phyloP scores from a whole-genome alignment of 2,113 vertebrate species.

The Nothobranchius kuhntae region DNA sequence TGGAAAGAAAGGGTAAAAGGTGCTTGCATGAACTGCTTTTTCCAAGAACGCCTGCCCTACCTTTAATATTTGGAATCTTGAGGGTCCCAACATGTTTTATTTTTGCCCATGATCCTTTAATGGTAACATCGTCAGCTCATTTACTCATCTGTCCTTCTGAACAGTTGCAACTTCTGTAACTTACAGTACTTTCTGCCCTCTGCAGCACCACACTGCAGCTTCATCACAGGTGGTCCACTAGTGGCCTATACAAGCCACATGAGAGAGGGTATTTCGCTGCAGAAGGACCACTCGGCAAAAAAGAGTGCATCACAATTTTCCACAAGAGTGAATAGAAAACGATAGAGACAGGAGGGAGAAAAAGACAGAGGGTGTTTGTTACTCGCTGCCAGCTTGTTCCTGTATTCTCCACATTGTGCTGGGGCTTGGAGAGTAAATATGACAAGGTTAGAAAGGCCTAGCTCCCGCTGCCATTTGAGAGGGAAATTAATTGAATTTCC shows the following conservation, averaged over 20 bases:
- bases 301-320: constrained; percentile 38
- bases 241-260: constrained; percentile 8
- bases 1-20: too few species aligned
- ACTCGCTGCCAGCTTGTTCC: constrained; percentile 33
- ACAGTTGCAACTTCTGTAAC: not conserved
- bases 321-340: constrained; percentile 31
- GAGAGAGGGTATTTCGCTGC: constrained; percentile 13
- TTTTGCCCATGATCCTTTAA: not conserved
- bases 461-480: constrained; percentile 39
- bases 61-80: too few species aligned
- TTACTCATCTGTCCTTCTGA: not conserved
- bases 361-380: constrained; percentile 25
- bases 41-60: too few species aligned
- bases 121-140: not conserved
- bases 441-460: constrained; percentile 55
- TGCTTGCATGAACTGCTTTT: too few species aligned
- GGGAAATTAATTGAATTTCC: constrained; percentile 67
- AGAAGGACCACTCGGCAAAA: constrained; percentile 36
- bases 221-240: constrained; percentile 4
- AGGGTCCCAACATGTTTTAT: too few species aligned
- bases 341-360: not conserved
- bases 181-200: not conserved
- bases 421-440: constrained; percentile 53
- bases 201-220: not conserved
- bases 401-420: constrained; percentile 42